A percentile compares a stretch with the other conserved stretches of the same genome.
phyloP scores from a whole-genome alignment of 2,113 vertebrate species.

The Cyprichromis sp. region DNA sequence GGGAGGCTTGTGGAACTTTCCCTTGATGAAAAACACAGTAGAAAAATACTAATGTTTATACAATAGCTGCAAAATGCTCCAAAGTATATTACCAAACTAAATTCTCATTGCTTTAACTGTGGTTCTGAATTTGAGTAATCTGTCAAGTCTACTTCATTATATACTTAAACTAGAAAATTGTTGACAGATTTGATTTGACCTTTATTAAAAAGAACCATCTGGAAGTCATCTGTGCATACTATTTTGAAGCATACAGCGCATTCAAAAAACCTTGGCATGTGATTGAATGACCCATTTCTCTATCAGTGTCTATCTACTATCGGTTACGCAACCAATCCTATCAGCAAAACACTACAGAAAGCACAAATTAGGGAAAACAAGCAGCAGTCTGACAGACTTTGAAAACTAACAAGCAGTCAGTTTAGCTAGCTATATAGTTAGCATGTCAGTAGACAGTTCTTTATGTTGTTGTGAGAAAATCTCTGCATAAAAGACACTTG shows the following conservation, averaged over 20 bases:
- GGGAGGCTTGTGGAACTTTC: background rate
- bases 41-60: background rate
- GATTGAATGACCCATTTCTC: background rate
- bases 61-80: background rate
- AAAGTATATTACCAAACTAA: background rate
- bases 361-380: background rate
- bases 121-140: background rate
- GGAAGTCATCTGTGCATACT: background rate
- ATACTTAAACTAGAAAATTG: background rate
- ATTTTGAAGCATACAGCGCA: rapidly evolving
- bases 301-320: background rate
- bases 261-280: background rate
- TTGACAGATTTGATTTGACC: background rate
- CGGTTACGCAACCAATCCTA: rapidly evolving
- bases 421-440: background rate
- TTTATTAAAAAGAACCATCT: background rate
- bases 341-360: background rate
- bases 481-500: background rate
- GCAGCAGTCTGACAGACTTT: background rate
- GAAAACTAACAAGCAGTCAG: background rate
- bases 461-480: background rate
- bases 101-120: background rate
- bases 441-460: background rate
- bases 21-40: background rate
- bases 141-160: background rate